Base-by-base conservation (phyloP, 2,797 vertebrate genomes). In the Clarias fuscus region DNA sequence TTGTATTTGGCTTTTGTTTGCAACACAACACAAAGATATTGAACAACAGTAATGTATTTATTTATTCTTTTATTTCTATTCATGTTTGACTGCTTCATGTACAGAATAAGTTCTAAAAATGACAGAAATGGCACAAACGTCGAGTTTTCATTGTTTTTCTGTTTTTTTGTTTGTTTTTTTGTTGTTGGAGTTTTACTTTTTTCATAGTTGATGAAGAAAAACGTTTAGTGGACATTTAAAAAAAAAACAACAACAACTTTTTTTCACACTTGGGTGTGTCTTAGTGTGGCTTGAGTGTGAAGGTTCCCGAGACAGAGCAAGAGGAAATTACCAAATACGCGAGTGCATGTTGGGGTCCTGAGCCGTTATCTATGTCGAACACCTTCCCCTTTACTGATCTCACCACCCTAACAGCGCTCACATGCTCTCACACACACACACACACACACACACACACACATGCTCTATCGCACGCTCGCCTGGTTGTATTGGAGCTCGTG, bases 331-430 rank as follows among this genome's bases (percentile, higher is more conserved):
- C 61, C 81, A 10, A 37, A 7, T 61, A 24, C 27, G 43, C 80
- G 83, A 71, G 59, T 27, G 20, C 65, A 87, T 84, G 90, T 87
- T 80, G 89, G 85, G 72, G 85, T 68, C 56, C 67, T 30, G 53
- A 75, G 14, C 61, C 64, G 80, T 86, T 91, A 91, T 91, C 90
- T 78, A 65, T 53, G 83, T 86, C 71, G 67, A 78, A 82, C 89
- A 91, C 88, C 85, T 88, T 91, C 84, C 82, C n/a, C 76, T 68
- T 86, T 56, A 30, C 82, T 67, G 71, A 73, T 86, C 83, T 77
- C 86, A 84, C 68, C 72, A 78, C 82, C 61, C n/a, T 22, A 75
- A 48, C 72, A 59, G 20, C 40, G 27, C 65, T 30, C 2, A 7
- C 20, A 13, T 24, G 0, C 24, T 4, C 62, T 8, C 67, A 5